Conservation (phyloP, 2,888 invertebrate genomes). For the Acanthosepion lycidas region DNA sequence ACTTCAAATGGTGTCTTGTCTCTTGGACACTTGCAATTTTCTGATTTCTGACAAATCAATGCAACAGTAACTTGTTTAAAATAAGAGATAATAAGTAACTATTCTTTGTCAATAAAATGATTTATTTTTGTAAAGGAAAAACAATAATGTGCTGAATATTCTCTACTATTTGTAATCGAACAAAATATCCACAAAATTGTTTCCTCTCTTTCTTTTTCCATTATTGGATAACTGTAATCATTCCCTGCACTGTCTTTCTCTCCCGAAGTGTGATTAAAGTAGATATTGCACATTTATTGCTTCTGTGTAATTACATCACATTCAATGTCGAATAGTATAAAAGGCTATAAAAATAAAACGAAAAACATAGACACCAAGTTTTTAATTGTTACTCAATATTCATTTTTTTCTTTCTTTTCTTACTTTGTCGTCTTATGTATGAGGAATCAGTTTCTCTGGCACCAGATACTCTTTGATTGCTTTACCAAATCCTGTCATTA, state of each 20-base stretch:
- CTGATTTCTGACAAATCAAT: too few relatives aligned
- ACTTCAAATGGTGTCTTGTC: too few relatives aligned
- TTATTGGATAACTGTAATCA: too few relatives aligned
- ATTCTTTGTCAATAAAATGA: background rate
- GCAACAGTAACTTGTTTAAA: too few relatives aligned
- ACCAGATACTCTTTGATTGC: constrained; percentile 33
- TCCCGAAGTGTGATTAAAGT: background rate
- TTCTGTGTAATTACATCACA: background rate
- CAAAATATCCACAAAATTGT: background rate
- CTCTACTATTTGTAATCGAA: background rate
- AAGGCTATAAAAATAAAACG: background rate
- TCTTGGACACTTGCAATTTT: too few relatives aligned
- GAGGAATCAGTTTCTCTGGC: background rate
- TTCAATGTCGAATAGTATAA: background rate
- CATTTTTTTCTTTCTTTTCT: background rate
- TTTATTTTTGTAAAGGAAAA: background rate
- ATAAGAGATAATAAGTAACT: background rate
- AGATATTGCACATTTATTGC: background rate
- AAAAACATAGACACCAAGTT: background rate
- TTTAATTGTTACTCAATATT: background rate
- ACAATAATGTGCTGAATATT: background rate
- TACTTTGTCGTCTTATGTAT: background rate
- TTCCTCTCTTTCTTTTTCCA: background rate
- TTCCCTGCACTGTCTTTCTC: too few relatives aligned
- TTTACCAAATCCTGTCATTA: constrained; percentile 12